These are phyloP conservation scores for Babylonia areolata DNA, from an alignment of 1,140 invertebrate genomes.

Conservation along the genomic window DNA sequence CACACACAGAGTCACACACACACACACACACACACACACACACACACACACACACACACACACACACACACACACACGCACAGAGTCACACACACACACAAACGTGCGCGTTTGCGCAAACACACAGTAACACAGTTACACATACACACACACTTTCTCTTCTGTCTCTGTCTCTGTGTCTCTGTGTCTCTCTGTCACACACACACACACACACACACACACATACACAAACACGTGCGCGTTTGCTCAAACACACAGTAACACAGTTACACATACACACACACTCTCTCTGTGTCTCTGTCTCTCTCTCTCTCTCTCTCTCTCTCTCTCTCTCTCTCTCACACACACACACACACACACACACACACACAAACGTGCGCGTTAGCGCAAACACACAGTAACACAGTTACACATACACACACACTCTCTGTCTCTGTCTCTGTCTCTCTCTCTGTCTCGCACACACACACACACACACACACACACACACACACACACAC, in stretches of 20 bases:
- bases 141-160: background rate
- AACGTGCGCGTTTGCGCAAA: background rate
- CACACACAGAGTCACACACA: background rate
- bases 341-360: too few relatives aligned
- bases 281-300: background rate
- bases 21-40: background rate
- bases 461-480: too few relatives aligned
- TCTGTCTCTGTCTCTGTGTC: conserved; percentile 13
- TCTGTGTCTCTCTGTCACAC: background rate
- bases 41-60: background rate
- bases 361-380: background rate
- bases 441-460: conserved; percentile 24
- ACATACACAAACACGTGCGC: background rate
- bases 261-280: background rate
- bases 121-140: background rate
- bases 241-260: background rate
- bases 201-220: conserved; percentile 15
- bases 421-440: background rate
- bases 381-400: background rate
- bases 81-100: background rate
- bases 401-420: background rate
- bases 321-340: conserved; percentile 1
- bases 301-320: conserved; percentile 19
- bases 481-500: too few relatives aligned
- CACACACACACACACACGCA: background rate